Conservation (phyloP, 2,797 vertebrate species). For the Sebastes hubbsi region DNA sequence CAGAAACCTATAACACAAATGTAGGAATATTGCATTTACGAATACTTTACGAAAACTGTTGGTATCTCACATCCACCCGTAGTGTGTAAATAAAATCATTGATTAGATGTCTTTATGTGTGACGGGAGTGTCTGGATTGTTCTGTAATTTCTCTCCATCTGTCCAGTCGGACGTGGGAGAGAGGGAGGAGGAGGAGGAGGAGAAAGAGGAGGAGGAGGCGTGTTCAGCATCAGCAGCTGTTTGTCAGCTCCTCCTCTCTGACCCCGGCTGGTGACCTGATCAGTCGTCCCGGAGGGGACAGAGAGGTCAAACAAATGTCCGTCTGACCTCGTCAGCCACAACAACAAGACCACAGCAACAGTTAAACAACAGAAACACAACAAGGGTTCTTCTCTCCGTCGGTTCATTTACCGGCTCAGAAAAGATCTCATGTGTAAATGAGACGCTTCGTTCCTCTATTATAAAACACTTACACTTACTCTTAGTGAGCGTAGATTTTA, state of each 20-base stretch:
- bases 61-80: no score
- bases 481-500: no score
- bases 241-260: not conserved
- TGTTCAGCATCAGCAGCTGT: conserved; percentile 4
- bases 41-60: no score
- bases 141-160: not conserved
- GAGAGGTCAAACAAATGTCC: conserved; percentile 17
- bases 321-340: not conserved
- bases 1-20: not conserved
- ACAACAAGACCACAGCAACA: not conserved
- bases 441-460: no score
- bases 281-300: not conserved
- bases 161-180: not conserved
- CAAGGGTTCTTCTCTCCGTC: not conserved
- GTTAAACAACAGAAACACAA: not conserved
- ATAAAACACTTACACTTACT: no score
- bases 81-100: not conserved
- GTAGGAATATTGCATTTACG: not conserved
- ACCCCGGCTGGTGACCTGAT: conserved; percentile 9
- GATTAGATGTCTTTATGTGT: not conserved
- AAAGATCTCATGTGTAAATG: no score
- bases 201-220: not conserved
- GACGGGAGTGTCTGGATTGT: not conserved
- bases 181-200: not conserved
- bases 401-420: no score